Base-by-base conservation (phyloP, 2,888 invertebrate species). In the Dasysyrphus albostriatus region DNA sequence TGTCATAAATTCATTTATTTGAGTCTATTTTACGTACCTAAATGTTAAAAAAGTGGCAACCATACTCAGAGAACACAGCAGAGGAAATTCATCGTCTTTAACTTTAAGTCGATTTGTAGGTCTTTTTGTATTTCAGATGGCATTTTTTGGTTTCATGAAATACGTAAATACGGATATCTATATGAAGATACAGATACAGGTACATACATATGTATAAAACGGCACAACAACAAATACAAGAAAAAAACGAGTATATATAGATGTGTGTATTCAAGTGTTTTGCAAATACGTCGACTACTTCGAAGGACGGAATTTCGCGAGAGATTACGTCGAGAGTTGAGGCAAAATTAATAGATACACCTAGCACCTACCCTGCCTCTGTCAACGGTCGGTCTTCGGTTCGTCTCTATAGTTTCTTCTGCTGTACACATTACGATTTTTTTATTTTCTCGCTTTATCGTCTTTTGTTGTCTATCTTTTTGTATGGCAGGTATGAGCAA, bases 291-390 rank as follows among this genome's bases (percentile, higher is more conserved):
- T 75, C 70, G 70, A 75, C 78, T 63, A 75, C 58, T 56, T 44
- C 47, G 83, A 87, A 87, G 87, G 87, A 83, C 87, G 83, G 83
- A 82, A 82, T 87, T 82, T 87, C 83, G 78, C 75, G 83, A 78
- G 83, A 78, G 78, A 83, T 82, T 87, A 85, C 81, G 85, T 82
- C 70, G 61, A 76, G 44, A 51, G 39, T 70, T 70, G 47, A 61
- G 61, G 70, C 24, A 69, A 72, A 82, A 77, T 72, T 74, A 39
- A 82, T 72, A 82, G 70, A 56, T 70, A 72, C 54, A 24, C 42
- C 44, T 24, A 44, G 32, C 24, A 42, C 42, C 24, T 54, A 29
- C 37, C 44, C 49, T 24, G 24, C 24, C 51, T 32, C 14, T 29
- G 4, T 54, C 29, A 3, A 24, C 24, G 6, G 19, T 29, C 24